Base-by-base conservation (phyloP, 2,888 invertebrate species). In the Coleophora flavipennella region DNA sequence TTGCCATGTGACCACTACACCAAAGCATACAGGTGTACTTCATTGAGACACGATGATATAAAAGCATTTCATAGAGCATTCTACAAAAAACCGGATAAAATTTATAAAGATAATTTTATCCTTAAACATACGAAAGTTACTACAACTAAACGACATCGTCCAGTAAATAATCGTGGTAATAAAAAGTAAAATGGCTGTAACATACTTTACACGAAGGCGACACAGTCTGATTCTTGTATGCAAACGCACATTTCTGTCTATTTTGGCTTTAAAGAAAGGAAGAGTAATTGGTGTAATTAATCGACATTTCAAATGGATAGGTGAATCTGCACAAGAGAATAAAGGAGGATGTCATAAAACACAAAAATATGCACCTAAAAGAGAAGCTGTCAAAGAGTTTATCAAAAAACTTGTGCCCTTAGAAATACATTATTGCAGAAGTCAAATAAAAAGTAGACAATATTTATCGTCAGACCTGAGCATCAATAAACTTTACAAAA, bases 361-460 rank as follows among this genome's bases (percentile, higher is more conserved):
- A n/a, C n/a, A n/a, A n/a, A n/a, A n/a, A n/a, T n/a, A n/a, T n/a
- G 39, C 35, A 31, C 27, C 36, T 35, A 44, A 42, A 36, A 48
- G 35, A 45, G 38, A 43, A 36, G 40, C 44, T 8, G 41, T 47
- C 32, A 39, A 50, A 48, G 36, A 42, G 32, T 47, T 50, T 31
- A 48, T 49, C 39, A 44, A 51, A 37, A 39, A 25, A 29, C 42
- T 49, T 36, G 32, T 35, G 38, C 44, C 43, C 29, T 35, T 46
- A 26, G 51, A 51, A 39, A 41, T 46, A 31, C 46, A 52, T 37
- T 52, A 52, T 38, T 52, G 43, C 34, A 29, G 45, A 42, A 34
- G 40, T 33, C 37, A 35, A 36, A 40, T 44, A 34, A 45, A 44
- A 44, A 33, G 40, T 32, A 44, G 52, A 41, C 45, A 48, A 38